A percentile compares a stretch with the other conserved stretches of the same genome.
Conservation (phyloP, 2,888 invertebrate genomes). For the Eupithecia exiguata region DNA sequence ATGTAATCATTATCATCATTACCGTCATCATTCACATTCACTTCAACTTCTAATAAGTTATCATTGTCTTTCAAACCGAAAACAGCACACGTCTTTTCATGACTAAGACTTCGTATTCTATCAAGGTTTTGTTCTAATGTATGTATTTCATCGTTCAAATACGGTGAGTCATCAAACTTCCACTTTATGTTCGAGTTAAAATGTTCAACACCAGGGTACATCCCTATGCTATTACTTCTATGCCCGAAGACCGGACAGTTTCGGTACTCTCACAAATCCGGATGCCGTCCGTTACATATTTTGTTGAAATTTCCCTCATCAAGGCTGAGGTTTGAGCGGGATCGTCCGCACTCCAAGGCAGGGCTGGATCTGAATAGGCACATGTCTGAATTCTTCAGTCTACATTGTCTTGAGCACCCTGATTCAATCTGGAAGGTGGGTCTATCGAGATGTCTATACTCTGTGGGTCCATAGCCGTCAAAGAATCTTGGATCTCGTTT, state of each 20-base stretch:
- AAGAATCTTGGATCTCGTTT: slow-evolving; percentile 78
- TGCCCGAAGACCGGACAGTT: slow-evolving; percentile 82
- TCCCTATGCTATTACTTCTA: slow-evolving; percentile 80
- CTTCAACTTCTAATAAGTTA: slow-evolving; percentile 77
- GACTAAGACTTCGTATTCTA: slow-evolving; percentile 78
- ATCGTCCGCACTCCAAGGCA: slow-evolving; percentile 74
- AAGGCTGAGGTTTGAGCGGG: slow-evolving; percentile 78
- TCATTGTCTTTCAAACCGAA: slow-evolving; percentile 66
- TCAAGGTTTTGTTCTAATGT: slow-evolving; percentile 78
- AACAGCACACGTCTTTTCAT: slow-evolving; percentile 71
- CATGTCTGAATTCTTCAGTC: slow-evolving; percentile 77
- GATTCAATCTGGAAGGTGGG: slow-evolving; percentile 80
- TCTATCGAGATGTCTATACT: slow-evolving; percentile 75
- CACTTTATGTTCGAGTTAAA: slow-evolving; percentile 80
- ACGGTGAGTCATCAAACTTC: slow-evolving; percentile 76
- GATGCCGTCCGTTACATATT: slow-evolving; percentile 77
- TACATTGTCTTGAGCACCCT: slow-evolving; percentile 74
- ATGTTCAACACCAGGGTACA: slow-evolving; percentile 79
- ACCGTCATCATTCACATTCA: slow-evolving; percentile 71
- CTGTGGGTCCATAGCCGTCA: slow-evolving; percentile 73
- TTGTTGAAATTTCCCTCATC: slow-evolving; percentile 80
- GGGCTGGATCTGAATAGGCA: slow-evolving; percentile 76
- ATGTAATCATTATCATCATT: slow-evolving; percentile 73
- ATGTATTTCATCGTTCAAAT: slow-evolving; percentile 70
- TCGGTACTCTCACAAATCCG: slow-evolving; percentile 82